These are phyloP conservation scores for Ophioninae sp. DNA, from an alignment of 2,888 invertebrate species.

Conservation along the genomic window DNA sequence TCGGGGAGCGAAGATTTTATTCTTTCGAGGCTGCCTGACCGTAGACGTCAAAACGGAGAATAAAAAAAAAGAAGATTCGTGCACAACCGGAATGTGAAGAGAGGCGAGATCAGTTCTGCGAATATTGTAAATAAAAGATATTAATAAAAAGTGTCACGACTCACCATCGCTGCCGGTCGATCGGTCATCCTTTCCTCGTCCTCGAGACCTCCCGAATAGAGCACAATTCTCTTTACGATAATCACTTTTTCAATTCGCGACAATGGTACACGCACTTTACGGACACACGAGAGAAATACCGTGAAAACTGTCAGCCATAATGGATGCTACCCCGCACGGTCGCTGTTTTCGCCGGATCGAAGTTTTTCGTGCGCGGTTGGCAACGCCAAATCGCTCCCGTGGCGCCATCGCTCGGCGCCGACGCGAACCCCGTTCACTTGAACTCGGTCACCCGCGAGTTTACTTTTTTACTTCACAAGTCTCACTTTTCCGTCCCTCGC, in stretches of 20 bases:
- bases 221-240: conserved; percentile 17
- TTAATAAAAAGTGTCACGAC: conserved; percentile 69
- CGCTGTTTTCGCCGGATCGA: conserved; percentile 53
- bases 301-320: conserved; percentile 67
- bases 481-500: not conserved
- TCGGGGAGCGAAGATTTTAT: not conserved
- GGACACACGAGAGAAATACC: conserved; percentile 54
- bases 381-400: conserved; percentile 32
- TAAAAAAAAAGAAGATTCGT: not conserved
- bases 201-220: conserved; percentile 27
- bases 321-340: conserved; percentile 62
- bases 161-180: conserved; percentile 71
- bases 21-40: not conserved
- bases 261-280: conserved; percentile 47
- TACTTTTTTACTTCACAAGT: not conserved
- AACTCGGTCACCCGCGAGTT: too few relatives aligned
- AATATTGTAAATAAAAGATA: conserved; percentile 47
- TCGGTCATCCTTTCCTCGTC: conserved; percentile 69
- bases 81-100: conserved; percentile 26
- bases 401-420: conserved; percentile 53
- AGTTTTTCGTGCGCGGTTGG: conserved; percentile 19
- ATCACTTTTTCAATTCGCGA: conserved; percentile 52
- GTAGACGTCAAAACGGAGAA: not conserved
- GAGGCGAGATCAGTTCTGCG: conserved; percentile 34
- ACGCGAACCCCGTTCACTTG: not conserved